A percentile compares a stretch with the other conserved stretches of the same genome.
Conservation (phyloP, 1,140 invertebrate genomes). For the Lordiphosa mommai region DNA sequence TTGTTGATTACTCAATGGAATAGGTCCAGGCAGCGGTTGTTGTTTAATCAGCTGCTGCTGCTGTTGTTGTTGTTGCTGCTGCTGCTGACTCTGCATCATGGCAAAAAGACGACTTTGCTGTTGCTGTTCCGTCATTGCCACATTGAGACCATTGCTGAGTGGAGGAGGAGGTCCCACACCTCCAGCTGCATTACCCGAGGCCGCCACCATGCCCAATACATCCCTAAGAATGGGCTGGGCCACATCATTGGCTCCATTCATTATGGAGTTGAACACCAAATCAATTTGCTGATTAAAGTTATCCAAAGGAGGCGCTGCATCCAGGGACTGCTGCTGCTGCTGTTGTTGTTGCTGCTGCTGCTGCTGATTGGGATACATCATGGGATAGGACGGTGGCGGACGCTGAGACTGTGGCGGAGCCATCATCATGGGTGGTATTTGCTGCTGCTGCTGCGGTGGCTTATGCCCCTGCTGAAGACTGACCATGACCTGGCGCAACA, state of each 20-base stretch:
- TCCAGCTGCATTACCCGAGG: slow-evolving; percentile 11
- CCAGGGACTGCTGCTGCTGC: slow-evolving; percentile 33
- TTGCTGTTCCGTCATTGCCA: slow-evolving; percentile 38
- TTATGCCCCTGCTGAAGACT: slow-evolving; percentile 53
- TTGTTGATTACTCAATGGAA: slow-evolving; percentile 13
- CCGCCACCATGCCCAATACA: slow-evolving; percentile 67
- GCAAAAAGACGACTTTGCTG: slow-evolving; percentile 60
- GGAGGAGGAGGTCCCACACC: slow-evolving; percentile 16
- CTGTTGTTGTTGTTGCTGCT: slow-evolving; percentile 41
- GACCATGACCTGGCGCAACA: slow-evolving; percentile 68
- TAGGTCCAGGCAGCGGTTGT: slow-evolving; percentile 15
- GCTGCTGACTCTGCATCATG: slow-evolving; percentile 63
- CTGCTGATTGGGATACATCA: slow-evolving; percentile 39
- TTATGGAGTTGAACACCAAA: slow-evolving; percentile 75
- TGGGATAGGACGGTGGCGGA: slow-evolving; percentile 44
- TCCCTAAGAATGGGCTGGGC: slow-evolving; percentile 72
- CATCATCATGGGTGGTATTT: slow-evolving; percentile 3
- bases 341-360: slow-evolving; percentile 42
- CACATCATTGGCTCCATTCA: slow-evolving; percentile 76
- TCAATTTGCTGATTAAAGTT: slow-evolving; percentile 79
- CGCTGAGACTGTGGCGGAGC: slow-evolving; percentile 40
- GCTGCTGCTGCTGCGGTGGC: slow-evolving; percentile 29
- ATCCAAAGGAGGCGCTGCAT: slow-evolving; percentile 63
- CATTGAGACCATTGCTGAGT: slow-evolving; percentile 48
- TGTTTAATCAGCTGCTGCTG: slow-evolving; percentile 34